Conservation (phyloP, 2,797 vertebrate species). For the Pristis pectinata region DNA sequence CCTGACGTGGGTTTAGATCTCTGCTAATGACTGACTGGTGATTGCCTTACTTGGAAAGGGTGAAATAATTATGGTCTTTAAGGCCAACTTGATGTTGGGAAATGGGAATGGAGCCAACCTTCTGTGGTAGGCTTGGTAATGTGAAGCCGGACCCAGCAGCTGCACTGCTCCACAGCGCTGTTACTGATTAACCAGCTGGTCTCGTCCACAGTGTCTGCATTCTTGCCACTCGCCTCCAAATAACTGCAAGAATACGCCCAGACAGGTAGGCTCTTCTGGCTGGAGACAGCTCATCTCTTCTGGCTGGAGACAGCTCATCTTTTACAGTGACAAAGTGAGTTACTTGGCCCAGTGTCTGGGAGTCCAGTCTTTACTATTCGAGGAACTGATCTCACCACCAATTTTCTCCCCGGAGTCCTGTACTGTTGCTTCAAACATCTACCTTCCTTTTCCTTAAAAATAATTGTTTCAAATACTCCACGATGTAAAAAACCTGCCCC, state of each 20-base stretch:
- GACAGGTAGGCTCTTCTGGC: neutral
- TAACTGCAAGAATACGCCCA: neutral
- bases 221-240: neutral
- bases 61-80: neutral
- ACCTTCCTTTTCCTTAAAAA: neutral
- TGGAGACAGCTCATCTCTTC: neutral
- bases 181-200: slow-evolving; percentile 13
- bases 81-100: neutral
- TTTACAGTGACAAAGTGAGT: neutral
- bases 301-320: neutral
- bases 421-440: neutral
- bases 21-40: slow-evolving; percentile 1
- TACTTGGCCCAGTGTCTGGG: neutral
- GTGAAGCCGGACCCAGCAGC: neutral
- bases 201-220: neutral
- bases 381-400: neutral
- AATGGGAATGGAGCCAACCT: neutral
- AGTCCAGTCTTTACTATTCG: neutral
- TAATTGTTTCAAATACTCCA: too few species aligned
- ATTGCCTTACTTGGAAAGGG: neutral
- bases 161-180: neutral
- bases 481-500: too few species aligned
- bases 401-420: neutral
- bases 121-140: neutral
- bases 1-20: neutral